Evolutionary conservation across 2,113 vertebrate genomes (phyloP).

Genomic region (Nycticebus coucang): DNA sequence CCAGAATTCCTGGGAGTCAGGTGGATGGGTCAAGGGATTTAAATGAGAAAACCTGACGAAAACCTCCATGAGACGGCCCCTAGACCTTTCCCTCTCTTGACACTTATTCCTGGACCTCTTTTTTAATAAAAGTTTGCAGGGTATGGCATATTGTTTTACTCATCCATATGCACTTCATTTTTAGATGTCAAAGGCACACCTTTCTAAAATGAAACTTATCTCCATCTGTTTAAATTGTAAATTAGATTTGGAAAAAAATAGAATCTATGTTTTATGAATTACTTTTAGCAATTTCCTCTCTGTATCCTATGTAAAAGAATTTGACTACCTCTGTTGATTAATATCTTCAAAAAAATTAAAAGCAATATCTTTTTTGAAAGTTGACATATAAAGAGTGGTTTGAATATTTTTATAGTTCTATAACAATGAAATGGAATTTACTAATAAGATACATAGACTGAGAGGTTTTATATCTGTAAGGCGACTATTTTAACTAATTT

Average conservation of each 20-base stretch:
- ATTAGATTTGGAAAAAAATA: neutral
- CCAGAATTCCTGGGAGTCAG: neutral
- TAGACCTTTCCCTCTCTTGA: neutral
- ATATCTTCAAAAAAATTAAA: conserved; percentile 1
- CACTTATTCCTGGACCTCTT: neutral
- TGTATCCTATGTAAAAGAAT: neutral
- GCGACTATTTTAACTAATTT: neutral
- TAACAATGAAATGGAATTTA: neutral
- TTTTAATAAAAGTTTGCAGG: neutral
- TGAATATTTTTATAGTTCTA: neutral
- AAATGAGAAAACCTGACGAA: neutral
- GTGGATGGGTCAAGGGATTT: neutral
- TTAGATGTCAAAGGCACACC: neutral
- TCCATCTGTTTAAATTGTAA: neutral
- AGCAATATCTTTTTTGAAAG: neutral
- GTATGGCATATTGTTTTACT: neutral
- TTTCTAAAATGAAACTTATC: neutral
- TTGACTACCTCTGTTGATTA: neutral
- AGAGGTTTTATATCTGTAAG: neutral
- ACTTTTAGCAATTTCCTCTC: conserved; percentile 28
- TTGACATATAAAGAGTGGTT: neutral
- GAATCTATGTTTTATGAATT: neutral
- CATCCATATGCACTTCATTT: neutral
- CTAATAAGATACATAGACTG: neutral
- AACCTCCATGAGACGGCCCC: neutral